Percentiles rank a stretch among this genome's conserved stretches.
Conservation (phyloP, 2,113 vertebrate species). For the Halcyon malimbica region DNA sequence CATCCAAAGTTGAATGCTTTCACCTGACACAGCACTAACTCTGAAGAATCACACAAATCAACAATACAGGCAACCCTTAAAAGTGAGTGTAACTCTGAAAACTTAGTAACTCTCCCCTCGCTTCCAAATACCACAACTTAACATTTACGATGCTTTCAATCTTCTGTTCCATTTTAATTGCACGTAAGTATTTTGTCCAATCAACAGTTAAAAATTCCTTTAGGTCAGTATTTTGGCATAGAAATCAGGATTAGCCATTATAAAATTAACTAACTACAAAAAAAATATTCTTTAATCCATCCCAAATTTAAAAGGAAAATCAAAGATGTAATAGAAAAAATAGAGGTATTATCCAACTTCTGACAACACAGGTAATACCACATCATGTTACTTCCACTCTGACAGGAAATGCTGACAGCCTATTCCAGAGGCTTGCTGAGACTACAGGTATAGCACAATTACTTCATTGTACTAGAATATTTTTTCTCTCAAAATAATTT, state of each 20-base stretch:
- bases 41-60: background rate
- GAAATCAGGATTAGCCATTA: background rate
- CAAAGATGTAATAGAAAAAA: slow-evolving; percentile 72
- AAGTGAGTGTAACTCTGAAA: background rate
- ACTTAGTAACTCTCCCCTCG: background rate
- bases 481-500: background rate
- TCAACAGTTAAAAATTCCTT: background rate
- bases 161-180: background rate
- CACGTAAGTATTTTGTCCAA: background rate
- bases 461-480: background rate
- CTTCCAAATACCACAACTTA: background rate
- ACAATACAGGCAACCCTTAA: accelerated
- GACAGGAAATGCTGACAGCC: slow-evolving; percentile 25
- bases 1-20: background rate
- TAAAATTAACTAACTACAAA: background rate
- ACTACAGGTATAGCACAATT: slow-evolving; percentile 64
- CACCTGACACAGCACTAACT: background rate
- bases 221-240: background rate
- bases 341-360: slow-evolving; percentile 59
- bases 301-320: background rate
- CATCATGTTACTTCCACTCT: slow-evolving; percentile 60
- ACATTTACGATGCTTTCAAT: background rate
- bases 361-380: slow-evolving; percentile 80
- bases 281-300: background rate
- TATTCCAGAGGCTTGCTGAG: slow-evolving; percentile 37